Base-by-base conservation (phyloP, 2,888 invertebrate species). In the Unio pictorum region DNA sequence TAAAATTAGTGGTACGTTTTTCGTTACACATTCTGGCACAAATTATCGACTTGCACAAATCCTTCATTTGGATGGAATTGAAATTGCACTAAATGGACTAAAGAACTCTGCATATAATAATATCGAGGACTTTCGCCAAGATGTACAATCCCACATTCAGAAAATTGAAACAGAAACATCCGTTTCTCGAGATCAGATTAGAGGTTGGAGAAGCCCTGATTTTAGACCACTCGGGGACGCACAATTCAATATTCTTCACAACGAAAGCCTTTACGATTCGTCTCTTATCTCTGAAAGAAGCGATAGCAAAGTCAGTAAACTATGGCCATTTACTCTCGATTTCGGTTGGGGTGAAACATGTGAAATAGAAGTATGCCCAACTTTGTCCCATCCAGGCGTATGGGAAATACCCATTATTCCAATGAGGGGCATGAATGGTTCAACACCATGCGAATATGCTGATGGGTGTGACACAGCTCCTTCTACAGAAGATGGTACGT, bases 401-500 rank as follows among this genome's bases (percentile, higher is more conserved):
- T 83, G 81, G 82, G 84, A 83, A 67, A 75, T 84, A 23, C 84
- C 84, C 1, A 64, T 79, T 18, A 74, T 81, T 55, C 81, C 81
- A 20, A 74, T 75, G 55, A 71, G 61, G 1, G 75, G 73, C 4
- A 69, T 67, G 17, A 69, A 74, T 20, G 72, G 75, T 59, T 72
- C 77, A 5, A 60, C 72, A n/a, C 63, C 76, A 0, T 87, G 86
- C 63, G 73, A 82, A 26, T 83, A 83, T 72, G 79, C 78, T 8
- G 86, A 86, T 55, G 75, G 71, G 6, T 86, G 86, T 66, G 68
- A 74, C 5, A 69, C 23, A 11, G 80, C 76, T 60, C 81, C 80
- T 11, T 57, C 30, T 11, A 74, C 74, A 34, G 73, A 72, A 34
- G 60, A 76, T 26, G 75, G 82, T 59, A 82, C 84, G 8, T 63